These are phyloP conservation scores for Spisula solida DNA, from an alignment of 2,888 invertebrate genomes.

Conservation along the genomic window DNA sequence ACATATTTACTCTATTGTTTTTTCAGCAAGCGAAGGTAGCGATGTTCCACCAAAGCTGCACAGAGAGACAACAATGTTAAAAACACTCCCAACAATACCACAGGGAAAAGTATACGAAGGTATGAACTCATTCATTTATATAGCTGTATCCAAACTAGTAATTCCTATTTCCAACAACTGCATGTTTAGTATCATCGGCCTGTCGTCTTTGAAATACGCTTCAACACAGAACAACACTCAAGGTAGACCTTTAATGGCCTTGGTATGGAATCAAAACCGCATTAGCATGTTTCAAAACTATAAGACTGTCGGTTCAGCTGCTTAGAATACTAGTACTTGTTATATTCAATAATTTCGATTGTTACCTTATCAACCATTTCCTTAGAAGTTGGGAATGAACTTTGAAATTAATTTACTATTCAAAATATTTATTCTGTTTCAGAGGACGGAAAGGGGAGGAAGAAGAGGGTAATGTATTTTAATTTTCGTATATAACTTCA, in stretches of 20 bases:
- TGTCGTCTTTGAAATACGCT: no score
- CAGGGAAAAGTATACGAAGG: constrained; percentile 70
- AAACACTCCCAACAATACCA: constrained; percentile 73
- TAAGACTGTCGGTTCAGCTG: no score
- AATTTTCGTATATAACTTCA: no score
- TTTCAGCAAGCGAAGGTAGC: constrained; percentile 56
- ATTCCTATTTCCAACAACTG: neutral
- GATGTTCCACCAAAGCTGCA: constrained; percentile 67
- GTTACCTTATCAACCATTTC: no score
- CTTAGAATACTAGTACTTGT: no score
- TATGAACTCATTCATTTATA: neutral
- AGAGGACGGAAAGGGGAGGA: neutral
- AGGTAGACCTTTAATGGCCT: neutral
- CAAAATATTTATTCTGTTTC: neutral
- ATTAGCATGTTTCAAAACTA: no score
- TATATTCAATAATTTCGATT: no score
- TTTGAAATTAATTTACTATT: no score
- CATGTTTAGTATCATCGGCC: neutral
- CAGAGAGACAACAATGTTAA: constrained; percentile 74
- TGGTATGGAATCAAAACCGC: neutral
- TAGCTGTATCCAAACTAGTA: neutral
- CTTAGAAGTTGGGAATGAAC: no score
- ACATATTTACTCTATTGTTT: neutral
- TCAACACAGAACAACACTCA: no score
- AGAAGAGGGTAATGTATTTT: neutral